Base-by-base conservation (phyloP, 2,797 vertebrate species). In the Cossypha niveicapilla region DNA sequence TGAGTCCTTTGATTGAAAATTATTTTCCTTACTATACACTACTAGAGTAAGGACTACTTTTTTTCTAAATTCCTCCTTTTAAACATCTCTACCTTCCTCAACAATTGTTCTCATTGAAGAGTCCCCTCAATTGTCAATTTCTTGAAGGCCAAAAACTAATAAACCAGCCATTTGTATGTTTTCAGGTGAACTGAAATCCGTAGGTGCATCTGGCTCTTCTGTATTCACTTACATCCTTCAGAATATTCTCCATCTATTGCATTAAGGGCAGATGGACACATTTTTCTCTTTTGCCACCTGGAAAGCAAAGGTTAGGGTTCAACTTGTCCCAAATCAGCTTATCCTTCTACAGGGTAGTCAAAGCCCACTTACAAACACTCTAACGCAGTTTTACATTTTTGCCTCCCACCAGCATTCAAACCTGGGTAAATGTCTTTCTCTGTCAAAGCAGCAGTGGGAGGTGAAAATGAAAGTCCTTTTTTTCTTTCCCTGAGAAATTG, bases 371-470 rank as follows among this genome's bases (percentile, higher is more conserved):
- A 96, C 66, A 97, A 96, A 96, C 92, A 91, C 91, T 79, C 91
- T 94, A 94, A 90, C 12, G 15, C 95, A 94, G 94, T 97, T 97
- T 95, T 92, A 97, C 94, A 97, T 95, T 96, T 95, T 94, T 97
- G 81, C 94, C 94, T 97, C 97, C 94, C 93, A 95, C 95, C 87
- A 94, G 93, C 96, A 95, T 93, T 96, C 94, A 95, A 90, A 97
- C 94, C 92, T 87, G 89, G 93, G 95, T 89, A 94, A 96, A 96
- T 96, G 94, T 97, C 97, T 97, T 96, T 94, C 96, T 97, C 97
- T 97, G 97, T 97, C 97, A 97, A 94, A 97, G 93, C 94, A 96
- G 95, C 97, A 95, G 86, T 93, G 84, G 97, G 97, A 97, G 96
- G 97, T 96, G 79, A 95, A 93, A 97, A 96, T 97, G 97, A 97